Evolutionary conservation across 2,888 invertebrate genomes (phyloP).

Genomic region (Mythimna lalbum): DNA sequence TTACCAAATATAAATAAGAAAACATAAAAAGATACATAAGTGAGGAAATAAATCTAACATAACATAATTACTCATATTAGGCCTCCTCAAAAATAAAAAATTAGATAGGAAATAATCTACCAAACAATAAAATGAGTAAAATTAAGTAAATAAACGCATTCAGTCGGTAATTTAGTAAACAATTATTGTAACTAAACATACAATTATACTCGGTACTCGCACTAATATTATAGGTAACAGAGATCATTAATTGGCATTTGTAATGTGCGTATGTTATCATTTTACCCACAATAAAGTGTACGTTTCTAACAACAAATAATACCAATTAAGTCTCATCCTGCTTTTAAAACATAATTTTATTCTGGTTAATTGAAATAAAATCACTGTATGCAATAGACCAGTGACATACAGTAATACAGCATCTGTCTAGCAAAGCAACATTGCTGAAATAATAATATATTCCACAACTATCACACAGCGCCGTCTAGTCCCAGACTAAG

Average conservation of each 20-base stretch:
- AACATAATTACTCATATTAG: too few species aligned
- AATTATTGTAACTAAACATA: background rate
- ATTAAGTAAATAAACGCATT: background rate
- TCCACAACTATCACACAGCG: too few species aligned
- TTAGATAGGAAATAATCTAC: background rate
- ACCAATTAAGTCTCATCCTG: conserved; percentile 27
- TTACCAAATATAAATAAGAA: background rate
- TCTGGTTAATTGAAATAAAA: conserved; percentile 18
- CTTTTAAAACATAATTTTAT: conserved; percentile 27
- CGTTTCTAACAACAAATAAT: conserved; percentile 22
- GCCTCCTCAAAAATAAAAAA: too few species aligned
- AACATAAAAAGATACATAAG: background rate
- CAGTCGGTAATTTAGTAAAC: background rate
- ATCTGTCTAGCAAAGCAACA: too few species aligned
- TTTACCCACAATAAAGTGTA: conserved; percentile 27
- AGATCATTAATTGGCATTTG: conserved; percentile 34
- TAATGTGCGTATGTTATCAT: conserved; percentile 10
- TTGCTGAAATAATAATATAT: too few species aligned
- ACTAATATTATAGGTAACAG: conserved; percentile 3
- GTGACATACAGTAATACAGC: too few species aligned
- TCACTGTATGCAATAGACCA: too few species aligned
- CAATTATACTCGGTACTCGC: background rate
- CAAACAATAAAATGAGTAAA: background rate
- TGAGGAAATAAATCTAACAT: too few species aligned
- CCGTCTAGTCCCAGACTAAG: too few species aligned